Conservation (phyloP, 2,113 vertebrate species). For the Passer montanus region DNA sequence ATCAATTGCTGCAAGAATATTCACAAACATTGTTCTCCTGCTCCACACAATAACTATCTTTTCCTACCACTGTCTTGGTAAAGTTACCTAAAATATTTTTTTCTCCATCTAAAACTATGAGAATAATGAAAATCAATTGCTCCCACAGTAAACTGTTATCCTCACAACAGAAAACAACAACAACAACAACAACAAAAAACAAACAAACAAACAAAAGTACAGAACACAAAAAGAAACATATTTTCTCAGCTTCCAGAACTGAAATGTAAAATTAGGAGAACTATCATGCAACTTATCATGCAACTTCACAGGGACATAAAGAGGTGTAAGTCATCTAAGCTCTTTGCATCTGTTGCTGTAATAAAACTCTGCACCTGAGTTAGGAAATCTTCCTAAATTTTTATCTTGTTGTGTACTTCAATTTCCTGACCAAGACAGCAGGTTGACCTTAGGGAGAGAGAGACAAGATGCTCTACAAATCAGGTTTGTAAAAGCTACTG, state of each 20-base stretch:
- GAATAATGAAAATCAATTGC: not conserved
- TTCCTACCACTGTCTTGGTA: not conserved
- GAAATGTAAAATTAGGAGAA: not conserved
- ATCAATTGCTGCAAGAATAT: not conserved
- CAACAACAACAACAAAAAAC: too few relatives aligned
- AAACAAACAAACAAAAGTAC: not conserved
- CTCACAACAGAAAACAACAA: not conserved
- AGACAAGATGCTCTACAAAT: not conserved
- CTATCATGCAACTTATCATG: not conserved
- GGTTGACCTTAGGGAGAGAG: not conserved
- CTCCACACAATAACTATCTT: not conserved
- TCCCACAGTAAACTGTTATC: not conserved
- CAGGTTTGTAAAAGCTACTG: not conserved
- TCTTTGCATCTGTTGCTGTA: not conserved
- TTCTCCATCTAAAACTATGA: not conserved
- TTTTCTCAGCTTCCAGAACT: not conserved
- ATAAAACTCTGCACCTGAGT: not conserved
- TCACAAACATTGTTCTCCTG: not conserved
- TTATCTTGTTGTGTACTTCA: not conserved
- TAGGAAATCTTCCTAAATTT: not conserved
- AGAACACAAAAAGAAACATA: not conserved
- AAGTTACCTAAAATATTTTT: constrained; percentile 7
- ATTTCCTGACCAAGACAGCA: not conserved
- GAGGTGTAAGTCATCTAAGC: not conserved
- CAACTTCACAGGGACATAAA: not conserved